Conservation (phyloP, 2,113 vertebrate genomes). For the Chascanopsetta lugubris region DNA sequence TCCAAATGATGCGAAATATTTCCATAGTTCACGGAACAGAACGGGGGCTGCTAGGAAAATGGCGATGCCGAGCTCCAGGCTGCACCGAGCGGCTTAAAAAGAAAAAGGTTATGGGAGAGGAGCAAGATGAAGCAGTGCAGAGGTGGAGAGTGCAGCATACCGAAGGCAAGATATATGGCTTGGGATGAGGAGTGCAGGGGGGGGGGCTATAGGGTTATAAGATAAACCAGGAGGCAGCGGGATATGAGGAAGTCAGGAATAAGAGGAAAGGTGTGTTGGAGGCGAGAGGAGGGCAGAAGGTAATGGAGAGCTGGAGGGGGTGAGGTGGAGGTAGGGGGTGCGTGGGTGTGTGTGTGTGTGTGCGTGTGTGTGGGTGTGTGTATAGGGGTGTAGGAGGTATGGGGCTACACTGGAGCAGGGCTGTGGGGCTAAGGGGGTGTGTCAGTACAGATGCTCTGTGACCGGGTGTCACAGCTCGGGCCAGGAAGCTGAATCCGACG, state of each 20-base stretch:
- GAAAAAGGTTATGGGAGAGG: slow-evolving; percentile 31
- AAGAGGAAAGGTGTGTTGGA: slow-evolving; percentile 19
- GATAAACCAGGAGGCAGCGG: slow-evolving; percentile 41
- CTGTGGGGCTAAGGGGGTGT: slow-evolving; percentile 78
- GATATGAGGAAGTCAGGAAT: slow-evolving; percentile 19
- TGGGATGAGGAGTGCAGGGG: not conserved
- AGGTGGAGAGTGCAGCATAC: slow-evolving; percentile 31
- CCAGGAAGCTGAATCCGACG: slow-evolving; percentile 97
- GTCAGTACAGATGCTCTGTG: slow-evolving; percentile 97
- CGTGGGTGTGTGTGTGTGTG: slow-evolving; percentile 32
- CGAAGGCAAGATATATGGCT: slow-evolving; percentile 30
- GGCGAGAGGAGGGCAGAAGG: slow-evolving; percentile 86
- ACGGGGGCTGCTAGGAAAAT: slow-evolving; percentile 14
- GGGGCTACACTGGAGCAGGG: slow-evolving; percentile 53
- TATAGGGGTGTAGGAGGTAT: slow-evolving; percentile 42
- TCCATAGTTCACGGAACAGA: no score
- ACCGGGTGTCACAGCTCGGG: slow-evolving; percentile 95
- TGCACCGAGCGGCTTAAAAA: slow-evolving; percentile 12
- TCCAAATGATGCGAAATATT: not conserved
- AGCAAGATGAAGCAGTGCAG: slow-evolving; percentile 18
- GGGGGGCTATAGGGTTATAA: slow-evolving; percentile 12
- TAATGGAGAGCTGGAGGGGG: slow-evolving; percentile 59
- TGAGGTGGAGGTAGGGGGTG: slow-evolving; percentile 42
- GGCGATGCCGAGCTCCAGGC: slow-evolving; percentile 4
- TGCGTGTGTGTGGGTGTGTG: slow-evolving; percentile 34